These are phyloP conservation scores for Aphelocoma californica DNA, from an alignment of 2,797 vertebrate genomes.

Conservation along the genomic window DNA sequence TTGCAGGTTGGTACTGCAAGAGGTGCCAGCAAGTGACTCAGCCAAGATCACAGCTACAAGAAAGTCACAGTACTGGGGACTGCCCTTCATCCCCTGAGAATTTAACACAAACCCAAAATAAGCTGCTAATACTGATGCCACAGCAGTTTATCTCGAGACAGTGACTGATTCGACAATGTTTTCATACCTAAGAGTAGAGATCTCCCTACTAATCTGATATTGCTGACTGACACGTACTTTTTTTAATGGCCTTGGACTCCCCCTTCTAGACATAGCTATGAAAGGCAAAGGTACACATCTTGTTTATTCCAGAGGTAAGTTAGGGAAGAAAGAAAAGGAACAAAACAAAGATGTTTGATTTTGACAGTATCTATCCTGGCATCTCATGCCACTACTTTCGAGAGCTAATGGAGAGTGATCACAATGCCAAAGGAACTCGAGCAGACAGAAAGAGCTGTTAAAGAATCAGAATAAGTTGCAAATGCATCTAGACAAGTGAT, in stretches of 20 bases:
- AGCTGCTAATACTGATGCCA: neutral
- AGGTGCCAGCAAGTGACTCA: neutral
- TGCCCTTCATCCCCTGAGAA: neutral
- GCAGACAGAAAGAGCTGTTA: constrained; percentile 53
- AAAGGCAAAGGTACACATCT: neutral
- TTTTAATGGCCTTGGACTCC: neutral
- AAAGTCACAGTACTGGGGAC: neutral
- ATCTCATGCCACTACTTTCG: constrained; percentile 34
- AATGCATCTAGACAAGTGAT: constrained; percentile 51
- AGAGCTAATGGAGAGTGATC: constrained; percentile 50
- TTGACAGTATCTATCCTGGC: constrained; percentile 60
- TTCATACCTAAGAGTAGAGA: neutral
- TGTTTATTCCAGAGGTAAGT: neutral
- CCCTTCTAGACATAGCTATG: neutral
- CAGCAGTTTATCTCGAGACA: neutral
- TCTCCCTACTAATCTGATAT: neutral
- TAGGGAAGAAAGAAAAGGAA: neutral
- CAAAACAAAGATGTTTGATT: constrained; percentile 18
- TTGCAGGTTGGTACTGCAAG: neutral
- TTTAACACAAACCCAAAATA: neutral
- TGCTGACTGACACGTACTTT: neutral
- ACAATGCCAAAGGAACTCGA: constrained; percentile 24
- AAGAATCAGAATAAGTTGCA: constrained; percentile 48
- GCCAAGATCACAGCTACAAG: neutral
- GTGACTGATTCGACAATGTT: neutral